Evolutionary conservation across 2,113 vertebrate genomes (phyloP).

Genomic region (Sylvilagus bachmani): DNA sequence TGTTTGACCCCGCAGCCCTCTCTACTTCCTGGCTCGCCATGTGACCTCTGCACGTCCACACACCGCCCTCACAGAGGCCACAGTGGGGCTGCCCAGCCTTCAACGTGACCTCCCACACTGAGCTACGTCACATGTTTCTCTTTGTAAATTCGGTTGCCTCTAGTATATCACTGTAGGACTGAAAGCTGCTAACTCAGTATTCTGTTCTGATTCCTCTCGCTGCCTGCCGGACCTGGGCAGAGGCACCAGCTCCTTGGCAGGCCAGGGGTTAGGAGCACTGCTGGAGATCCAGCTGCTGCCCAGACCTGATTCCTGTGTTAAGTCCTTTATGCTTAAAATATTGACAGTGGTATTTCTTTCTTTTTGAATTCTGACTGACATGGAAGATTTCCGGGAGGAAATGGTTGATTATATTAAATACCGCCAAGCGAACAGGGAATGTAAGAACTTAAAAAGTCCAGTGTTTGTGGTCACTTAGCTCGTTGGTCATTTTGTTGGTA

Average conservation of each 20-base stretch:
- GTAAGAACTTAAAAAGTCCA: neutral
- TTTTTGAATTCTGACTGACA: neutral
- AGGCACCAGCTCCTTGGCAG: neutral
- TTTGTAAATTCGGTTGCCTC: no score
- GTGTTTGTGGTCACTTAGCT: neutral
- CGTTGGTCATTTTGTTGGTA: neutral
- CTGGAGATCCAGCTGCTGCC: neutral
- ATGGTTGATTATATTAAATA: neutral
- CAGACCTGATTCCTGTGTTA: neutral
- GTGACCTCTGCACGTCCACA: no score
- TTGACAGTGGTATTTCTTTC: neutral
- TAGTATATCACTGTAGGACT: no score
- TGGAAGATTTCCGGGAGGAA: conserved; percentile 15
- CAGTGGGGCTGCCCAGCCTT: no score
- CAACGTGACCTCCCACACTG: no score
- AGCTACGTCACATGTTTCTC: no score
- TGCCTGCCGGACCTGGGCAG: neutral
- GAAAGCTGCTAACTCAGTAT: no score
- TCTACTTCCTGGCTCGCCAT: no score
- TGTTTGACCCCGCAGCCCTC: no score
- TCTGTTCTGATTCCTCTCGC: neutral
- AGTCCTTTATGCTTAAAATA: conserved; percentile 39
- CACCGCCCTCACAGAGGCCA: no score
- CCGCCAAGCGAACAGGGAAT: neutral
- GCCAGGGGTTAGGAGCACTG: neutral